These are phyloP conservation scores for Notothenia coriiceps DNA, from an alignment of 2,113 vertebrate species.

Conservation along the genomic window DNA sequence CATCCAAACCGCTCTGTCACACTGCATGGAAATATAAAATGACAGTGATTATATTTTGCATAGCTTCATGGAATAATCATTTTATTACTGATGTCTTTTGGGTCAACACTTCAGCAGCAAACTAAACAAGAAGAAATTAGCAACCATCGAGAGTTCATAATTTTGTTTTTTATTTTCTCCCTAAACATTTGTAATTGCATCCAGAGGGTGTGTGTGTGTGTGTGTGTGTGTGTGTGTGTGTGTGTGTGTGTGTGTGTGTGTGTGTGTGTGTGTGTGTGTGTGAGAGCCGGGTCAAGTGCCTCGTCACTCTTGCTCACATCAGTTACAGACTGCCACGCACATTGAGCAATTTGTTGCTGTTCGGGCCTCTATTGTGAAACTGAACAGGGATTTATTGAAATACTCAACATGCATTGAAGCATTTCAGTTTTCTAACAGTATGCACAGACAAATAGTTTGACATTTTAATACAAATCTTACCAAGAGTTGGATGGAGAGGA, in stretches of 20 bases:
- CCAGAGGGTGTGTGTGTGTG: constrained; percentile 42
- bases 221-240: constrained; percentile 3
- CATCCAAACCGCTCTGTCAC: constrained; percentile 20
- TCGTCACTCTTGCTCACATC: constrained; percentile 47
- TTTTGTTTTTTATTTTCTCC: constrained; percentile 79
- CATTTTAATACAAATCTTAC: too few relatives aligned
- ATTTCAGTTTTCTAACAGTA: too few relatives aligned
- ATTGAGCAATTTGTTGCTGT: background rate
- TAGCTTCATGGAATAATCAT: constrained; percentile 57
- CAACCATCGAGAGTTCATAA: constrained; percentile 65
- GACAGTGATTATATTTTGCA: constrained; percentile 79
- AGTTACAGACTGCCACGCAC: constrained; percentile 36
- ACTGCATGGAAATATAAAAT: constrained; percentile 66
- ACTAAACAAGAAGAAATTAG: constrained; percentile 77
- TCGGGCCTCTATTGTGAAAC: background rate
- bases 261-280: constrained; percentile 4
- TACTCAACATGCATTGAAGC: background rate
- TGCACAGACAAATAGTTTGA: too few relatives aligned
- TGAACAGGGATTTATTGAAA: background rate
- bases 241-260: background rate
- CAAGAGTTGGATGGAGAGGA: too few relatives aligned
- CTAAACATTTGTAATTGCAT: constrained; percentile 78
- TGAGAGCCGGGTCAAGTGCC: constrained; percentile 52
- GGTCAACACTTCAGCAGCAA: constrained; percentile 50
- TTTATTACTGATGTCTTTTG: constrained; percentile 54